Evolutionary conservation across 2,888 invertebrate genomes (phyloP), one percentile per base, ranked within the genome.

Genomic region (Caenorhabditis sinica): DNA sequence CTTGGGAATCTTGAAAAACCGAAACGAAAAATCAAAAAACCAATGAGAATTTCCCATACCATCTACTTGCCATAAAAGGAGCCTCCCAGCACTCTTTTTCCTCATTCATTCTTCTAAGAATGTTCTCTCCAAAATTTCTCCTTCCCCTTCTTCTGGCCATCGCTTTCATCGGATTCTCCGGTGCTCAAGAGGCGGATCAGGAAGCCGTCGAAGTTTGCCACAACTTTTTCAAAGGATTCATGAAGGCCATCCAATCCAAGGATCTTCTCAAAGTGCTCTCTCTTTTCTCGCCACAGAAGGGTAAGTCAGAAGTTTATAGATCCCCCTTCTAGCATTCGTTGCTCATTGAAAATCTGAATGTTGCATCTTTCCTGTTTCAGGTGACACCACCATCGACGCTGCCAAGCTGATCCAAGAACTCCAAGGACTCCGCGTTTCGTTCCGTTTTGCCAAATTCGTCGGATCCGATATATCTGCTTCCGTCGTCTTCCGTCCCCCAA

Each of bases 341-440:
- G n/a, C n/a, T n/a, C n/a, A 40, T 1, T 40, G 40, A 13, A 40
- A 40, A 13, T 13, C 40, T 15, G 15, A 45, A 5, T 45, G 5
- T 15, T 17, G 45, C 5, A 30, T 1, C 28, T 45, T 25, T 28
- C 4, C 4, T 13, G 8, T 66, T 68, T 23, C 68, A 68, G 68
- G 68, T 9, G 17, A 68, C 33, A 68, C 51, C 68, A 53, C 33
- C 1, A 11, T 68, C 51, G 68, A 68, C 23, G 68, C 33, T n/a
- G 20, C 9, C 20, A 17, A 51, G 4, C 33, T 68, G 20, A 30
- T 68, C 51, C 51, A 20, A 13, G 33, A 68, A 5, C 23, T 68
- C 5, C 51, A 51, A 23, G 45, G 28, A 0, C 15, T 36, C 20
- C 30, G 51, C 15, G 23, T 53, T 20, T 51, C 51, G 6, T 68